Conservation (phyloP, 2,888 invertebrate genomes). For the Hyposoter didymator region DNA sequence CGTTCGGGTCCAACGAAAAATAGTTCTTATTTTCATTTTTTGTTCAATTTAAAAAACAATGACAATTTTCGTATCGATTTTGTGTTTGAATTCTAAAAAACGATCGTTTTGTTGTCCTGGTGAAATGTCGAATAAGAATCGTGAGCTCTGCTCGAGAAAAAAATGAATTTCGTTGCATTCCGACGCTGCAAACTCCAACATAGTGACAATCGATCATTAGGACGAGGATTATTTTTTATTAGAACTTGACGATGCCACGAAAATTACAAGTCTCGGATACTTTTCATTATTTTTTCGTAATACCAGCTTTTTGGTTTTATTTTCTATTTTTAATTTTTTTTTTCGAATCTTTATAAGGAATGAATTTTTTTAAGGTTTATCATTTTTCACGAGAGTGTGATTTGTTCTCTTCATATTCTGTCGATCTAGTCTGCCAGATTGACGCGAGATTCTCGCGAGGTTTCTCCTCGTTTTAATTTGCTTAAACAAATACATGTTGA, state of each 20-base stretch:
- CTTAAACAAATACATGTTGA: constrained; percentile 19
- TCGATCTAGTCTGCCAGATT: constrained; percentile 55
- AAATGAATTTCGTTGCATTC: too few species aligned
- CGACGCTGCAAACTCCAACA: not conserved
- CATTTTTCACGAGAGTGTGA: constrained; percentile 54
- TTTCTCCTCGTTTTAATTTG: not conserved
- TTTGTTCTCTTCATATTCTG: constrained; percentile 31
- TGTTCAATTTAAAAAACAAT: too few species aligned
- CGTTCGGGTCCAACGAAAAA: too few species aligned
- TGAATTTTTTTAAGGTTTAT: constrained; percentile 34
- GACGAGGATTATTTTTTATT: constrained; percentile 7
- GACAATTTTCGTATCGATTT: too few species aligned
- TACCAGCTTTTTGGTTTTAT: constrained; percentile 46
- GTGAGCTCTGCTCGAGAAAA: too few species aligned
- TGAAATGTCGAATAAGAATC: too few species aligned
- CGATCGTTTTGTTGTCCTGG: too few species aligned
- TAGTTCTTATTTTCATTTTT: too few species aligned
- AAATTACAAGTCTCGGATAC: constrained; percentile 37
- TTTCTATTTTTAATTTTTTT: constrained; percentile 45
- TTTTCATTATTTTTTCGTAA: constrained; percentile 49
- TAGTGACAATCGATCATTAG: constrained; percentile 34
- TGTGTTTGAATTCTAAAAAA: too few species aligned
- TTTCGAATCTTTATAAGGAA: constrained; percentile 49
- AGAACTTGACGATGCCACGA: constrained; percentile 45
- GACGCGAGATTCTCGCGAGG: constrained; percentile 29